Percentiles rank a stretch among this genome's conserved stretches.
Evolutionary conservation across 92 coral and sea anemone species (phyloP).

Genomic region (Actinernus sp.): DNA sequence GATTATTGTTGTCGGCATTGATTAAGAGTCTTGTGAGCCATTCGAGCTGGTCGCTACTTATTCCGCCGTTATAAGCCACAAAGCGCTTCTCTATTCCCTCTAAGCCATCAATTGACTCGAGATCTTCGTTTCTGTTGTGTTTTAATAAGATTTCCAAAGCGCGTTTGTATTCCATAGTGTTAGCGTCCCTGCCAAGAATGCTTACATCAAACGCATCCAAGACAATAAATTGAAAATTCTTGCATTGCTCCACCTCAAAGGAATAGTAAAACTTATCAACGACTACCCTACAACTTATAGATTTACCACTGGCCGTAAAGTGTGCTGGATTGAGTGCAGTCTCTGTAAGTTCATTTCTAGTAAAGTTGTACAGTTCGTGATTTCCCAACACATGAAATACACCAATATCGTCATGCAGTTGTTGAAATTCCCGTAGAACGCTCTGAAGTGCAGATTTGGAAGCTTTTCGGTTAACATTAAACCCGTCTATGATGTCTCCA

Average conservation of each 20-base stretch:
- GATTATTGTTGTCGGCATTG: slow-evolving; percentile 46
- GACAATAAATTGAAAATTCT: slow-evolving; percentile 65
- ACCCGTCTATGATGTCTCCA: slow-evolving; percentile 79
- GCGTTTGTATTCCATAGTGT: slow-evolving; percentile 34
- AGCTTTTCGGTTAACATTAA: slow-evolving; percentile 29
- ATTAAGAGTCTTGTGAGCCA: slow-evolving; percentile 62
- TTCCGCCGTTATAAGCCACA: slow-evolving; percentile 62
- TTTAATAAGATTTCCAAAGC: slow-evolving; percentile 45
- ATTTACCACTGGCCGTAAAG: slow-evolving; percentile 1
- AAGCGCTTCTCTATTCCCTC: slow-evolving; percentile 58
- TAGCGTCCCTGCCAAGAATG: slow-evolving; percentile 55
- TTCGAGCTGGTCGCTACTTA: slow-evolving; percentile 56
- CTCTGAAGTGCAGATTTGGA: slow-evolving; percentile 56
- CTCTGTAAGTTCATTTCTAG: slow-evolving; percentile 44
- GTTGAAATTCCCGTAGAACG: slow-evolving; percentile 63
- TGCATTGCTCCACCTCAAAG: slow-evolving; percentile 45
- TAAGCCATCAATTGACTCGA: slow-evolving; percentile 29
- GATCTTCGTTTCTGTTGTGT: slow-evolving; percentile 60
- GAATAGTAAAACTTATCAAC: slow-evolving; percentile 34
- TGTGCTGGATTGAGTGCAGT: slow-evolving; percentile 34
- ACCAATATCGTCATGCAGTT: slow-evolving; percentile 36
- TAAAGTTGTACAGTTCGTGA: slow-evolving; percentile 74
- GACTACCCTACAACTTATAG: too few relatives aligned
- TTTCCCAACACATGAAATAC: slow-evolving; percentile 76
- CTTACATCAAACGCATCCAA: slow-evolving; percentile 77